Conservation (phyloP, 2,113 vertebrate genomes). For the Gallinago paraguaiae region DNA sequence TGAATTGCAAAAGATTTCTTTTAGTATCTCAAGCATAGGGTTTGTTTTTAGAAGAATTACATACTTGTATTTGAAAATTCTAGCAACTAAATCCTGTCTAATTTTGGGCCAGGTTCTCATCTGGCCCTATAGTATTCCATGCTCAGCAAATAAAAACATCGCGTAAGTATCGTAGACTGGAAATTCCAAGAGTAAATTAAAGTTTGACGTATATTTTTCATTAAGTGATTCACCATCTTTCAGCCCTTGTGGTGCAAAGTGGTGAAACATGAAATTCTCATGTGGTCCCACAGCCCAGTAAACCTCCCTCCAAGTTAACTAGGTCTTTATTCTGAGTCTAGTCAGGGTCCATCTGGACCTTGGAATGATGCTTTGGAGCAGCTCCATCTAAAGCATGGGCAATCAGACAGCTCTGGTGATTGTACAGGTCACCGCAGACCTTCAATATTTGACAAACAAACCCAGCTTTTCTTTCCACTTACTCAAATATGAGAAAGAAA, state of each 20-base stretch:
- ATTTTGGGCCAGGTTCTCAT: not conserved
- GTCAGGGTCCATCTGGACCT: not conserved
- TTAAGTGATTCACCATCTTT: not conserved
- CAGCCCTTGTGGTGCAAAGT: not conserved
- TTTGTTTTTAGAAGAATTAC: not conserved
- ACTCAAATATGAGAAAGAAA: not conserved
- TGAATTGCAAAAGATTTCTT: not conserved
- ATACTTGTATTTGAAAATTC: not conserved
- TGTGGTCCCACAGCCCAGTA: not conserved
- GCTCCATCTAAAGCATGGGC: not conserved
- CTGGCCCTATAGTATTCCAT: not conserved
- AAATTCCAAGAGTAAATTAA: not conserved
- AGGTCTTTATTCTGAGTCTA: not conserved
- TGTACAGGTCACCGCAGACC: not conserved
- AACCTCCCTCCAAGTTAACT: not conserved
- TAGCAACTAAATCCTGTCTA: not conserved
- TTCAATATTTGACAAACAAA: not conserved
- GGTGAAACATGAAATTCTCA: not conserved
- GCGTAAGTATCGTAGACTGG: not conserved
- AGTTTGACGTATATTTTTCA: not conserved
- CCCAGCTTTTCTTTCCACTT: not conserved
- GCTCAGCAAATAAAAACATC: not conserved
- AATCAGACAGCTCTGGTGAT: not conserved
- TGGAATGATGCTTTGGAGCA: not conserved
- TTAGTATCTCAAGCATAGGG: not conserved